Evolutionary conservation across 2,888 invertebrate genomes (phyloP).

Genomic region (Hydraecia micacea): DNA sequence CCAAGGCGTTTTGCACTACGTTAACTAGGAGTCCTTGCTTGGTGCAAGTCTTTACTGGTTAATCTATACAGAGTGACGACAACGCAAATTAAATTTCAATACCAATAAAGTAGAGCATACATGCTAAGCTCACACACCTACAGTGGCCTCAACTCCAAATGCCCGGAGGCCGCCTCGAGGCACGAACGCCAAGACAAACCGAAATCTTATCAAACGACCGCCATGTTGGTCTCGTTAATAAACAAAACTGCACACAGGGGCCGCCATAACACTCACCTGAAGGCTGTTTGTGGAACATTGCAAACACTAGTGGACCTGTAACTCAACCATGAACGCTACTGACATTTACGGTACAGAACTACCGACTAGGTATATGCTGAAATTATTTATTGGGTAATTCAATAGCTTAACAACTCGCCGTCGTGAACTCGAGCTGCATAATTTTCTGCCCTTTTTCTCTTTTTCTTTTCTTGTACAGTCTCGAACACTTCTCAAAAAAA

Average conservation of each 20-base stretch:
- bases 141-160: constrained; percentile 84
- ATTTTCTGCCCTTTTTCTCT: background rate
- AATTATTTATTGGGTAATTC: constrained; percentile 52
- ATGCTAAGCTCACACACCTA: constrained; percentile 49
- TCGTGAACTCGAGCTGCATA: background rate
- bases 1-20: background rate
- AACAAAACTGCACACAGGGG: constrained; percentile 89
- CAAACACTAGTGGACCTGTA: constrained; percentile 79
- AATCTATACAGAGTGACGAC: background rate
- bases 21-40: background rate
- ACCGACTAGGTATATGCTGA: constrained; percentile 26
- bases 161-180: constrained; percentile 84
- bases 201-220: constrained; percentile 88
- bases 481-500: constrained; percentile 9
- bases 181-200: constrained; percentile 89
- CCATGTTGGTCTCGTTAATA: constrained; percentile 89
- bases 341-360: constrained; percentile 63
- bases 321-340: constrained; percentile 74
- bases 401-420: constrained; percentile 17
- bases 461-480: background rate
- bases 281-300: constrained; percentile 85
- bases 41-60: background rate
- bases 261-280: constrained; percentile 83
- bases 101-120: constrained; percentile 72
- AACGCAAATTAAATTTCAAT: background rate